Percentiles rank a stretch among this genome's conserved stretches.
phyloP scores from a whole-genome alignment of 2,888 invertebrate species.

The Leptinotarsa tumamoca region DNA sequence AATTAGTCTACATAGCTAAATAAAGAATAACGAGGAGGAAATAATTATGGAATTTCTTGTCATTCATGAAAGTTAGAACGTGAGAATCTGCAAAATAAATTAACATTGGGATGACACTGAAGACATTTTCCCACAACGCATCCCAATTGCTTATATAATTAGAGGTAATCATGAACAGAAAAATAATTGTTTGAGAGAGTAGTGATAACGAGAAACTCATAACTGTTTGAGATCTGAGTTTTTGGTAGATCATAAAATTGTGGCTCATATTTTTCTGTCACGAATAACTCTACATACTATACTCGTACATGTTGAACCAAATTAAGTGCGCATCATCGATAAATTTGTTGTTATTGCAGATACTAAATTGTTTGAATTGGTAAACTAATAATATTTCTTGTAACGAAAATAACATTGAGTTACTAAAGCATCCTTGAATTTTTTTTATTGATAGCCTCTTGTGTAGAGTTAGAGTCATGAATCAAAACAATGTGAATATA shows the following conservation, averaged over 20 bases:
- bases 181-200: not conserved
- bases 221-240: not conserved
- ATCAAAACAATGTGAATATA: too few species aligned
- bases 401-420: too few species aligned
- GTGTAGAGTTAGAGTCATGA: too few species aligned
- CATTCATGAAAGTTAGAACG: conserved; percentile 26
- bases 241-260: not conserved
- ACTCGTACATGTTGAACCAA: too few species aligned
- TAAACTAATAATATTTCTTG: too few species aligned
- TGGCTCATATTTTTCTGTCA: not conserved
- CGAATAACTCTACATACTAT: too few species aligned
- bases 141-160: conserved; percentile 5
- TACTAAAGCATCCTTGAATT: too few species aligned
- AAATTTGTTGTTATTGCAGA: too few species aligned
- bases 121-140: conserved; percentile 25
- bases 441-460: too few species aligned
- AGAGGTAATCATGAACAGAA: not conserved
- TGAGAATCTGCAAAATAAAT: conserved; percentile 30
- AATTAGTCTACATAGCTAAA: conserved; percentile 2
- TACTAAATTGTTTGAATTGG: too few species aligned
- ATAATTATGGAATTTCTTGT: conserved; percentile 36
- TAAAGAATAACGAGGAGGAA: conserved; percentile 18
- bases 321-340: too few species aligned
- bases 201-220: not conserved
- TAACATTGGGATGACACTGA: conserved; percentile 20